Base-by-base conservation (phyloP, 2,797 vertebrate species). In the Paratrypauchen microcephalus region DNA sequence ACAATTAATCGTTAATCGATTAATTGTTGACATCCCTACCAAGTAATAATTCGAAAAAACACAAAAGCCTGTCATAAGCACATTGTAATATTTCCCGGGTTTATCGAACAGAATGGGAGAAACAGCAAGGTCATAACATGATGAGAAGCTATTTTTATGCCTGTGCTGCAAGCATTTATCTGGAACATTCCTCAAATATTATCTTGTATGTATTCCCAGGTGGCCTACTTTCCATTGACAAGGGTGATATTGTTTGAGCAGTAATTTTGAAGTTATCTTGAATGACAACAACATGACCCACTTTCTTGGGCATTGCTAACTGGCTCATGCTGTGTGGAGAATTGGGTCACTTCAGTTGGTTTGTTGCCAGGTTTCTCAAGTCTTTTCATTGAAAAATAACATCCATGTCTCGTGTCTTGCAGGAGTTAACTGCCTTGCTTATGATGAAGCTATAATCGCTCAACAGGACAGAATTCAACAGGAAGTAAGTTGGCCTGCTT, bases 381-480 rank as follows among this genome's bases (percentile, higher is more conserved):
- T 26, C 16, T 16, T 57, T 28, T 28, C 12, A 15, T 6, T 30
- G 9, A 59, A 59, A 59, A 59, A 26, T 24, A 11, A 11, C 7
- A 18, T 3, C 9, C 45, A 5, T 1, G n/a, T 45, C 0, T 63
- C 16, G 26, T 81, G 0, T 82, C 77, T 71, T 57, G 7, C 84
- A 96, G 96, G 96, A 80, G 95, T 95, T 68, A 98, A 97, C 89
- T 98, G 95, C 84, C 92, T 97, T 60, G 95, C 95, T 0, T 95
- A 97, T 3, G 96, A 97, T 45, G 97, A 98, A 91, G 96, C 96
- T 77, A 98, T 97, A 68, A 97, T 98, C 84, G 96, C 96, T 71
- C 96, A 97, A 76, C 96, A 98, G 89, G 96, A 97, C 87, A 93
- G 95, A 79, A 98, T 98, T 90, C 96, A 97, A 84, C 96, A 97